Conservation (phyloP, 2,113 vertebrate genomes). For the Panurus biarmicus region DNA sequence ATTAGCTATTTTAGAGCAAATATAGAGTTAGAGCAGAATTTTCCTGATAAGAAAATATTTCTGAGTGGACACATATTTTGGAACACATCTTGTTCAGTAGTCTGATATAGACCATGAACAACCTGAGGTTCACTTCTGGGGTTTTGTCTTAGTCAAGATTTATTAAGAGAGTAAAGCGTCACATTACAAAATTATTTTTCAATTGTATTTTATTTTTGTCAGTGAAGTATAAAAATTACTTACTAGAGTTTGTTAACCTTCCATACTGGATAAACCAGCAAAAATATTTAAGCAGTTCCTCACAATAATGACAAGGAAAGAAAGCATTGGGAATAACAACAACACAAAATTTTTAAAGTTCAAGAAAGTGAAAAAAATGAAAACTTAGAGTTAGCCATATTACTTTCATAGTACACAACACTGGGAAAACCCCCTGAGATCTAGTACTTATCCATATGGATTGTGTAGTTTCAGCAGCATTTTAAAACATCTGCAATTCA, state of each 20-base stretch:
- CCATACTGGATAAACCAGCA: neutral
- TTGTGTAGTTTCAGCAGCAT: neutral
- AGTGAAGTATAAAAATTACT: neutral
- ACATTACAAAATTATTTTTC: neutral
- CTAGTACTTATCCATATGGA: neutral
- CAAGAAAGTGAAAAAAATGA: neutral
- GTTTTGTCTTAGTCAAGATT: neutral
- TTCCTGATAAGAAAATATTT: neutral
- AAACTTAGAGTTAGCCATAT: neutral
- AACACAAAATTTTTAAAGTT: neutral
- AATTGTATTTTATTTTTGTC: neutral
- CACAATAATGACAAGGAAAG: neutral
- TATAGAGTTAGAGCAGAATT: neutral
- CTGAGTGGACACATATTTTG: neutral
- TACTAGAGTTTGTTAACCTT: neutral
- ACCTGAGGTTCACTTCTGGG: neutral
- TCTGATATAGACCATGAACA: neutral
- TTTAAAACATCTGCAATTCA: neutral
- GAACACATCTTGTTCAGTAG: neutral
- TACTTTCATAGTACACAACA: neutral
- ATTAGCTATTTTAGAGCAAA: neutral
- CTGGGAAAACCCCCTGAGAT: neutral
- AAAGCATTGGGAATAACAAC: neutral
- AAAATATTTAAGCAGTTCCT: neutral
- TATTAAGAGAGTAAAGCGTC: neutral